phyloP scores from a whole-genome alignment of 2,113 vertebrate genomes.

The Polypterus bichir region DNA sequence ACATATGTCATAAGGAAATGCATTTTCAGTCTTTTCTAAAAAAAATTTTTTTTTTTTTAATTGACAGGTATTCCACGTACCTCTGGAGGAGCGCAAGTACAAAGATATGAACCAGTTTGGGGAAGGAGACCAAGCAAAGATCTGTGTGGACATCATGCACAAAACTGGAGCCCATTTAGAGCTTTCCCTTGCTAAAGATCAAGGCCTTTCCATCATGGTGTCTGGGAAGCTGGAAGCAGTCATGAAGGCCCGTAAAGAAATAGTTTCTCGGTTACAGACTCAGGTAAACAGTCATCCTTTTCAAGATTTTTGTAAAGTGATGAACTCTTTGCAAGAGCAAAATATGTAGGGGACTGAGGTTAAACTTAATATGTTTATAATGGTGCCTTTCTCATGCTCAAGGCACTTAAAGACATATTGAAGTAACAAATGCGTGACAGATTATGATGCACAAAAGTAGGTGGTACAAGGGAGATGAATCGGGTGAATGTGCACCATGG shows the following conservation, averaged over 20 bases:
- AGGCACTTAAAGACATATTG: too few species aligned
- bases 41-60: background rate
- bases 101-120: constrained; percentile 98
- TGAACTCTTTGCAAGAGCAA: constrained; percentile 11
- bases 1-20: too few species aligned
- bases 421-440: too few species aligned
- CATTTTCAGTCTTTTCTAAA: too few species aligned
- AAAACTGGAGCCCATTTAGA: constrained; percentile 94
- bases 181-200: constrained; percentile 94
- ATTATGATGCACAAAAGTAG: too few species aligned
- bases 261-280: constrained; percentile 93
- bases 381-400: too few species aligned
- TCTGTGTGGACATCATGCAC: constrained; percentile 98
- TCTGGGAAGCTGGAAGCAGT: constrained; percentile 93
- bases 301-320: constrained; percentile 10
- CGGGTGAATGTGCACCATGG: too few species aligned
- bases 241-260: constrained; percentile 98
- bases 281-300: constrained; percentile 57
- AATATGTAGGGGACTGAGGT: too few species aligned
- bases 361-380: too few species aligned
- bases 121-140: constrained; percentile 95
- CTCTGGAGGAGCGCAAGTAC: constrained; percentile 93
- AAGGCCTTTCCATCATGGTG: constrained; percentile 98
- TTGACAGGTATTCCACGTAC: constrained; percentile 88
- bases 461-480: too few species aligned